Conservation (phyloP, 2,113 vertebrate genomes). For the Xenopus borealis region DNA sequence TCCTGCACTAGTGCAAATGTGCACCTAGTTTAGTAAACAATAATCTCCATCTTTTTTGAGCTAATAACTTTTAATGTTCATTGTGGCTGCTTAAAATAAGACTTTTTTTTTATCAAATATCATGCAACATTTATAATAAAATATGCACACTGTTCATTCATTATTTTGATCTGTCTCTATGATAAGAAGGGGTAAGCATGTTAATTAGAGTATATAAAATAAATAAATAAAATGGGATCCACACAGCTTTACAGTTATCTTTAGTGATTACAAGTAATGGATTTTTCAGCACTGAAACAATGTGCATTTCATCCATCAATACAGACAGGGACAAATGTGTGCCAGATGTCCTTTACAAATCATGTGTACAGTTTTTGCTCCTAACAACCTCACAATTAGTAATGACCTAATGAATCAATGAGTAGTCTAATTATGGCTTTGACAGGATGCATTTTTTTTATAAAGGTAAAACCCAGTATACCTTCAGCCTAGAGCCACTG, state of each 20-base stretch:
- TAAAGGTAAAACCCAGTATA: too few relatives aligned
- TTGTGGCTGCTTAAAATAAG: too few relatives aligned
- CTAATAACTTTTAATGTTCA: too few relatives aligned
- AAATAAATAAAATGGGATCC: slow-evolving; percentile 3
- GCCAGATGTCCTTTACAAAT: slow-evolving; percentile 37
- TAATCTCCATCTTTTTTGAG: too few relatives aligned
- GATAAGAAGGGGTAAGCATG: slow-evolving; percentile 1
- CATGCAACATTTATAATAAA: background rate
- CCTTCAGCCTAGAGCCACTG: too few relatives aligned
- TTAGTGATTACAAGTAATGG: slow-evolving; percentile 39
- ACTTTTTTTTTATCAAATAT: background rate
- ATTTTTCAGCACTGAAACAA: slow-evolving; percentile 35
- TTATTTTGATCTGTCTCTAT: background rate
- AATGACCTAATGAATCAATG: slow-evolving; percentile 40
- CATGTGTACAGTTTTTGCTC: slow-evolving; percentile 34
- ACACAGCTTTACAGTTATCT: slow-evolving; percentile 24
- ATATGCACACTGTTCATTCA: background rate
- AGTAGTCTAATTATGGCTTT: slow-evolving; percentile 30
- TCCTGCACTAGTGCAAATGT: too few relatives aligned
- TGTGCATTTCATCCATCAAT: slow-evolving; percentile 43
- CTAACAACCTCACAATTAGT: slow-evolving; percentile 41
- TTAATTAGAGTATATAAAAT: slow-evolving; percentile 11
- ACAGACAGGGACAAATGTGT: slow-evolving; percentile 39
- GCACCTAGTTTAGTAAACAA: too few relatives aligned
- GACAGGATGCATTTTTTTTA: slow-evolving; percentile 17